Evolutionary conservation across 2,113 vertebrate genomes (phyloP), one percentile per base, ranked within the genome.

Genomic region (Todiramphus chloris): DNA sequence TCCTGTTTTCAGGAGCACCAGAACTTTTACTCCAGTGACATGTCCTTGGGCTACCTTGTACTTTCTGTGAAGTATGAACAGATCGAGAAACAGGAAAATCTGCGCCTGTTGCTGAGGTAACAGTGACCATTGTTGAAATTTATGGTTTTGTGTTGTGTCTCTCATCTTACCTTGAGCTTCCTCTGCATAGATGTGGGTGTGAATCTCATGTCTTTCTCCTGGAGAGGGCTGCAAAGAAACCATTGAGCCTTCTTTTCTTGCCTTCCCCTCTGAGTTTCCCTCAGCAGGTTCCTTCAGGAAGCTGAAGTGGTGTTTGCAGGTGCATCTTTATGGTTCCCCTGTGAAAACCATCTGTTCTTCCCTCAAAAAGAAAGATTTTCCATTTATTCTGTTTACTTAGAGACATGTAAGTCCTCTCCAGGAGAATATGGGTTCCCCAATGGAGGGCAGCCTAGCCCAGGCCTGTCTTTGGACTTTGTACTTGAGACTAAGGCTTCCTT

Each of bases 51-150:
- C 33, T 98, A 97, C 8, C 83, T 99, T 50, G 97, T 99, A 83
- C 98, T 99, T 51, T 99, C 99, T 53, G 98, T 98, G 93, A 99
- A 98, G 97, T 98, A 99, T 80, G 99, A 99, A 94, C 98, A 99
- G 73, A 90, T 96, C 0, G 98, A 99, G 73, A 98, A 98, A 69
- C 92, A 97, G 60, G 98, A 98, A 82, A 98, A 97, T 56, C 97
- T 99, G 6, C 98, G 98, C 55, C 97, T 99, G 62, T 97, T 99
- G 92, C 95, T 99, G 80, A 99, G 99, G 99, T 99, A 94, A 94
- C 64, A 48, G 50, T 53, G 58, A 27, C 83, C 75, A n/a, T 46
- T 76, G n/a, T 13, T 76, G 59, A 68, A 28, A 14, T 50, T 21
- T 39, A 1, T 56, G 30, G 37, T 84, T 17, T 73, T 91, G 33